phyloP scores from a whole-genome alignment of 2,797 vertebrate genomes.

The Cirrhinus mrigala region DNA sequence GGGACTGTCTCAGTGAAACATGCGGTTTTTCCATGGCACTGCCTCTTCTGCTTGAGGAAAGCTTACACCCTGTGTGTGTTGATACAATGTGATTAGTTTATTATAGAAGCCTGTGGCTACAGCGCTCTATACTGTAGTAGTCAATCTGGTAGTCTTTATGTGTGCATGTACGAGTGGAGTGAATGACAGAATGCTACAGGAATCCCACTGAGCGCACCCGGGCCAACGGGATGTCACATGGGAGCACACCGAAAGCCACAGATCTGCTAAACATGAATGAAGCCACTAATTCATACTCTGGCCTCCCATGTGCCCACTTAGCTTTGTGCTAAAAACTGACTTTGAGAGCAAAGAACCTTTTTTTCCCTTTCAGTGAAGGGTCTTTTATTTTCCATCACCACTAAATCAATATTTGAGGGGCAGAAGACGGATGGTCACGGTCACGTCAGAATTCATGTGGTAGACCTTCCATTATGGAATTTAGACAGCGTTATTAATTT shows the following conservation, averaged over 20 bases:
- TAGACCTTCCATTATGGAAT: conserved; percentile 23
- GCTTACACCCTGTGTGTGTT: conserved; percentile 75
- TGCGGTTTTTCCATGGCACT: conserved; percentile 67
- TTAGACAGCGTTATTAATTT: conserved; percentile 35
- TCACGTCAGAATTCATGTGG: conserved; percentile 16
- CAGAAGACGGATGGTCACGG: conserved; percentile 25
- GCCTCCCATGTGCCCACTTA: conserved; percentile 40
- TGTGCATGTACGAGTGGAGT: conserved; percentile 46
- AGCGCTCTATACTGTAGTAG: conserved; percentile 68
- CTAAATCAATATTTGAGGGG: conserved; percentile 15
- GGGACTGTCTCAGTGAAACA: conserved; percentile 62
- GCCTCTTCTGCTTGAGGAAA: conserved; percentile 74
- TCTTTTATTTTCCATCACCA: conserved; percentile 45
- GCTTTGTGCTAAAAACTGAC: conserved; percentile 43
- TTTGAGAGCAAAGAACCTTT: conserved; percentile 22
- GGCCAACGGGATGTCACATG: conserved; percentile 60
- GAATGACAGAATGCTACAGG: conserved; percentile 64
- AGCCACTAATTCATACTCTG: conserved; percentile 50
- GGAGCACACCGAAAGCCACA: conserved; percentile 47
- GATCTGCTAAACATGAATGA: conserved; percentile 48
- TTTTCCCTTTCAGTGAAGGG: conserved; percentile 28
- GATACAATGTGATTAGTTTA: conserved; percentile 83
- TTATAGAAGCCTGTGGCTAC: conserved; percentile 74
- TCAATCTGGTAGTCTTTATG: conserved; percentile 53
- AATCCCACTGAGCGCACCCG: conserved; percentile 56